Evolutionary conservation across 2,888 invertebrate species (phyloP).

Genomic region (Ctena decussata): DNA sequence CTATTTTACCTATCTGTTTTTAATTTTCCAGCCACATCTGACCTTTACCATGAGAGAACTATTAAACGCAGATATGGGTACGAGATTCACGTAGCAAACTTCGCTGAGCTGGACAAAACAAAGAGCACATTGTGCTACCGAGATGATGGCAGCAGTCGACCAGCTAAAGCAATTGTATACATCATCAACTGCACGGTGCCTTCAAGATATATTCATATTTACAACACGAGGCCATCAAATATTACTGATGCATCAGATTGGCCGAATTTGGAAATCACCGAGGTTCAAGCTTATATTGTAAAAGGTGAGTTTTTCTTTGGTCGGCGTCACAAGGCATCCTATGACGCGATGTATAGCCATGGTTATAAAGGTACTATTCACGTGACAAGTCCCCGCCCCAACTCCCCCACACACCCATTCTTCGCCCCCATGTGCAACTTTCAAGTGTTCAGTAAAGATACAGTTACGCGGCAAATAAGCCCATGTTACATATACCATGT

Average conservation of each 20-base stretch:
- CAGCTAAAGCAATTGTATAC: background rate
- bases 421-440: too few species aligned
- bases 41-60: background rate
- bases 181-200: background rate
- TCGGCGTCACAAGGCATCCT: too few species aligned
- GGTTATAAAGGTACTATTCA: too few species aligned
- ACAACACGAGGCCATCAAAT: constrained; percentile 20
- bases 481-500: too few species aligned
- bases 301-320: constrained; percentile 31
- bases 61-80: constrained; percentile 5
- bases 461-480: too few species aligned
- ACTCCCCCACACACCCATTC: too few species aligned
- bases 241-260: constrained; percentile 18
- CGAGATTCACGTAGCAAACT: background rate
- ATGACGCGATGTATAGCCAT: too few species aligned
- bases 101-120: background rate
- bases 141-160: background rate
- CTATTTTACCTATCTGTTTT: too few species aligned
- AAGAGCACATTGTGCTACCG: background rate
- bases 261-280: constrained; percentile 52
- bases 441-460: too few species aligned
- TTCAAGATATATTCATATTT: constrained; percentile 26
- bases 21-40: too few species aligned
- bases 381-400: too few species aligned
- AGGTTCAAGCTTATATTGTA: constrained; percentile 33